Evolutionary conservation across 2,797 vertebrate genomes (phyloP).

Genomic region (Helostoma temminkii): DNA sequence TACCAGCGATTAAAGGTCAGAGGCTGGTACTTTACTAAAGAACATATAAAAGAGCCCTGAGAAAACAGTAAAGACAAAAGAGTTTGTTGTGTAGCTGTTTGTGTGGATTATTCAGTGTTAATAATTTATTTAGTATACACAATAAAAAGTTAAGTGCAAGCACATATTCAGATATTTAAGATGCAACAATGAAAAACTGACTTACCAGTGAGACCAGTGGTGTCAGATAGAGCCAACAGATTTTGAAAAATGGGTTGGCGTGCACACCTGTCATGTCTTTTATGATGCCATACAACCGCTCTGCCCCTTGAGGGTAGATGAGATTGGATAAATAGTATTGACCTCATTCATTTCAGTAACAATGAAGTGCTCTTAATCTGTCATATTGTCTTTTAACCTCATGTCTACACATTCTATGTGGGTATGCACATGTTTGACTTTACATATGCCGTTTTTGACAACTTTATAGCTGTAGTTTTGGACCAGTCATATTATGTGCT

Average conservation of each 20-base stretch:
- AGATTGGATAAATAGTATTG: neutral
- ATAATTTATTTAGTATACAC: neutral
- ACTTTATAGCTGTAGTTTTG: too few relatives aligned
- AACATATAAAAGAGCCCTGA: conserved; percentile 85
- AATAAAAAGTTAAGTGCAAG: neutral
- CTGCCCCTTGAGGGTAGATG: conserved; percentile 78
- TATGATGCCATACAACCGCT: conserved; percentile 84
- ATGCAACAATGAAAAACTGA: neutral
- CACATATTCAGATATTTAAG: neutral
- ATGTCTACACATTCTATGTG: too few relatives aligned
- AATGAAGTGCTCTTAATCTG: too few relatives aligned
- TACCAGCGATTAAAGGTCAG: conserved; percentile 88
- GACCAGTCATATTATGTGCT: too few relatives aligned
- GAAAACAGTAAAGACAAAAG: neutral
- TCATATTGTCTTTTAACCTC: too few relatives aligned
- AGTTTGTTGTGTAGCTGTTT: neutral
- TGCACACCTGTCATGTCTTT: conserved; percentile 89
- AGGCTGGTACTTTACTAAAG: conserved; percentile 86
- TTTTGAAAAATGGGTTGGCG: conserved; percentile 86
- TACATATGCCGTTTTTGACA: too few relatives aligned
- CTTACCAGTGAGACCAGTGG: conserved; percentile 88
- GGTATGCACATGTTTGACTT: too few relatives aligned
- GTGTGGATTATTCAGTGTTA: neutral
- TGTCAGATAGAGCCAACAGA: conserved; percentile 91
- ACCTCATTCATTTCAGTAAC: neutral